Percentiles rank a stretch among this genome's conserved stretches.
Evolutionary conservation across 2,888 invertebrate genomes (phyloP).

Genomic region (Drosophila affinis): DNA sequence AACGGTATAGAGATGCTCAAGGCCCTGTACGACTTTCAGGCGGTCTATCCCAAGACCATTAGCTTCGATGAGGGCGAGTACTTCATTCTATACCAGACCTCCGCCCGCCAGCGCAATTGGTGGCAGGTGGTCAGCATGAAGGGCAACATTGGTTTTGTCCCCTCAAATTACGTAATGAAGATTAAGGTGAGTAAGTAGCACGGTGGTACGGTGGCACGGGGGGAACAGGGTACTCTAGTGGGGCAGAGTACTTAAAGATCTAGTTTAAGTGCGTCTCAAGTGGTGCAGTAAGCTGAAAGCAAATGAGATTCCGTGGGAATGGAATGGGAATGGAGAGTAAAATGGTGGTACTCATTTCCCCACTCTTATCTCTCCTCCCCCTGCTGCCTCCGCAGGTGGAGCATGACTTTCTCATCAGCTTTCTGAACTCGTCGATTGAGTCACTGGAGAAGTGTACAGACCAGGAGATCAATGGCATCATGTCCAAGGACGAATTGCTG

Average conservation of each 20-base stretch:
- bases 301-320: not conserved
- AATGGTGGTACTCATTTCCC: not conserved
- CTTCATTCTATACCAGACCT: slow-evolving; percentile 91
- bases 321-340: too few species aligned
- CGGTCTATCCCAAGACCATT: slow-evolving; percentile 92
- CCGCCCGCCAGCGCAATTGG: slow-evolving; percentile 92
- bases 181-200: slow-evolving; percentile 87
- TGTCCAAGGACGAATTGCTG: slow-evolving; percentile 86
- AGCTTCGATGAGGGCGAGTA: slow-evolving; percentile 92
- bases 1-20: slow-evolving; percentile 90
- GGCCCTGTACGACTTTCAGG: slow-evolving; percentile 93
- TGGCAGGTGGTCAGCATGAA: slow-evolving; percentile 94
- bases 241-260: not conserved
- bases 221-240: not conserved
- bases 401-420: slow-evolving; percentile 89
- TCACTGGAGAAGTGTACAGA: slow-evolving; percentile 84
- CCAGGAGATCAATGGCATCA: slow-evolving; percentile 83
- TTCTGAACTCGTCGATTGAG: slow-evolving; percentile 89
- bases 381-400: slow-evolving; percentile 85
- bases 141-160: slow-evolving; percentile 93
- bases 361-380: not conserved
- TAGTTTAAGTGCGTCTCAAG: slow-evolving; percentile 3
- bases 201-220: not conserved
- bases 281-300: not conserved
- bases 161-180: slow-evolving; percentile 92